Percentiles rank a stretch among this genome's conserved stretches.
Conservation (phyloP, 2,113 vertebrate genomes). For the Xiphias gladius region DNA sequence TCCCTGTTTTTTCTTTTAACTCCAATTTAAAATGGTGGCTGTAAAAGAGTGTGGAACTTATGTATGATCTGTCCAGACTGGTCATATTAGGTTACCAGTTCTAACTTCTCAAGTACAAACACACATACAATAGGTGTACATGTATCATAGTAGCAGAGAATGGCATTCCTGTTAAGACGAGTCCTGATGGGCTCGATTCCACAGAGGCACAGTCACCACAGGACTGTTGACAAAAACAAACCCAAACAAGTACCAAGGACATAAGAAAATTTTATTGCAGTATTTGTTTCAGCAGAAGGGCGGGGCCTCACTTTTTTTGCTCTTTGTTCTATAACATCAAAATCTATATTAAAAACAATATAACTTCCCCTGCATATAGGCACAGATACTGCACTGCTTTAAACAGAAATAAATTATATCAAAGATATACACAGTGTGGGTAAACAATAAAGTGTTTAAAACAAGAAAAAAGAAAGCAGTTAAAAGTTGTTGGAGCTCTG, state of each 20-base stretch:
- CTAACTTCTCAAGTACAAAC: no score
- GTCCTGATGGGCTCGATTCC: neutral
- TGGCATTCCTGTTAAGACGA: neutral
- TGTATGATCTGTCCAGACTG: neutral
- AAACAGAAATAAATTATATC: constrained; percentile 93
- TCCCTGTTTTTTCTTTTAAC: neutral
- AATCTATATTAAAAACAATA: constrained; percentile 96
- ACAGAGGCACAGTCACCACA: neutral
- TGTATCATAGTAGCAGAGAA: neutral
- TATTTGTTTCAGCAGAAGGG: constrained; percentile 94
- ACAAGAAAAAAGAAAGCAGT: constrained; percentile 83
- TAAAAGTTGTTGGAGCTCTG: constrained; percentile 82
- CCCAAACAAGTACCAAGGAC: constrained; percentile 93
- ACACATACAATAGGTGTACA: neutral
- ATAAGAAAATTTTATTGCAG: constrained; percentile 99
- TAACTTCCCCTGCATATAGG: constrained; percentile 92
- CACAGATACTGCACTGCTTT: constrained; percentile 96
- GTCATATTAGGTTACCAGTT: neutral
- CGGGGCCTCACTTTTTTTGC: constrained; percentile 90
- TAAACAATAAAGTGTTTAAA: constrained; percentile 79
- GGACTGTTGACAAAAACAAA: constrained; percentile 11
- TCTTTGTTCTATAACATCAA: constrained; percentile 96
- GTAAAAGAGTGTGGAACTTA: neutral
- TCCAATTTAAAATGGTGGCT: neutral
- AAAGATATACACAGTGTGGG: constrained; percentile 90